Conservation (phyloP, 2,113 vertebrate species). For the Proterorhinus semilunaris region DNA sequence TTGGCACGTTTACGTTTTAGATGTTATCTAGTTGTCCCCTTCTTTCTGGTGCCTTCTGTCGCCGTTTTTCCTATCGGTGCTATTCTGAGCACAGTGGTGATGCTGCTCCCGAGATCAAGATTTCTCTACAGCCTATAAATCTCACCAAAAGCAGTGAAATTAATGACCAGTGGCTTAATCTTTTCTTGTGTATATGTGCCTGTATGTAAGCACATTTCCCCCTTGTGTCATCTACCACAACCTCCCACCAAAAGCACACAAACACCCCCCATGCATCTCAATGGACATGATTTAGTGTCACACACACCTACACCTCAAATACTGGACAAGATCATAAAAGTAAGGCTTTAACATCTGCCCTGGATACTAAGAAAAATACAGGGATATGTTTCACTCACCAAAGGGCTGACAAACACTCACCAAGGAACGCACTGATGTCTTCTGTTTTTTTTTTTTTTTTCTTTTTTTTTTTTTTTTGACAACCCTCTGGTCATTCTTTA, state of each 20-base stretch:
- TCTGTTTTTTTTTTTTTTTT: slow-evolving; percentile 12
- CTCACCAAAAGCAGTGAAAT: slow-evolving; percentile 54
- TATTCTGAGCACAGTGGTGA: slow-evolving; percentile 28
- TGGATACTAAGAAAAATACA: slow-evolving; percentile 46
- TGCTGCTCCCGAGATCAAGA: slow-evolving; percentile 31
- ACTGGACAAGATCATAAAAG: slow-evolving; percentile 56
- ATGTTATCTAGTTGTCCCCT: slow-evolving; percentile 6
- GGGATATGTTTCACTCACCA: slow-evolving; percentile 59
- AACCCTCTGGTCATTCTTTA: not conserved
- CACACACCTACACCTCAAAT: slow-evolving; percentile 19
- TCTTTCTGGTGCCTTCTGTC: not conserved
- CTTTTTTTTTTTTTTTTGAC: slow-evolving; percentile 10
- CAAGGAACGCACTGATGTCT: slow-evolving; percentile 42
- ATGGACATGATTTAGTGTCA: slow-evolving; percentile 45
- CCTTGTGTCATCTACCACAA: slow-evolving; percentile 4
- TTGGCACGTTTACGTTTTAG: not conserved
- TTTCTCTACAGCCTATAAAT: slow-evolving; percentile 51
- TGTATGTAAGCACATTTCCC: slow-evolving; percentile 2
- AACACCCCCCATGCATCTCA: slow-evolving; percentile 24
- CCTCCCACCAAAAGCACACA: slow-evolving; percentile 9
- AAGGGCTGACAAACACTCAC: slow-evolving; percentile 58
- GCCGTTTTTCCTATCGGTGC: not conserved
- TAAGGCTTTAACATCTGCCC: slow-evolving; percentile 37
- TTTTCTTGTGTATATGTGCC: slow-evolving; percentile 15
- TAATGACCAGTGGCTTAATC: slow-evolving; percentile 44